Base-by-base conservation (phyloP, 1,140 invertebrate genomes). In the Heterodera schachtii region DNA sequence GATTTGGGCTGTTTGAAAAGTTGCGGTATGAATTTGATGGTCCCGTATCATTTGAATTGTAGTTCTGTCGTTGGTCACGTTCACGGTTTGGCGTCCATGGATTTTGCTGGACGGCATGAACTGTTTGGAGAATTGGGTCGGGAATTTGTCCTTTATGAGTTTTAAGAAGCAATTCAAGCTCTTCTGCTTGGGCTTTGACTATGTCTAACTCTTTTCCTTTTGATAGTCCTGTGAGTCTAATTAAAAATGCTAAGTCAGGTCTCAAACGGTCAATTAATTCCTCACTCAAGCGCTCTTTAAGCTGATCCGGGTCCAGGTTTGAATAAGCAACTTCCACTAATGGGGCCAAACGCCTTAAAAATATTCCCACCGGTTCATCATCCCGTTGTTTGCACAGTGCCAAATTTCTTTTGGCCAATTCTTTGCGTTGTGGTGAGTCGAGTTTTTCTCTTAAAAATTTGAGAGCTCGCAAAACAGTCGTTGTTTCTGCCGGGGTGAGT, bases 121-220 rank as follows among this genome's bases (percentile, higher is more conserved):
- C 52, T 2, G 52, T 3, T 43, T 74, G 73, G 3, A 57, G n/a
- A 43, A 74, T n/a, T 74, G 52, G 52, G n/a, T 57, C 73, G 8
- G 73, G 73, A 8, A 57, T 57, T 43, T 74, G 73, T 7, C 73
- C 73, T 43, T 74, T 74, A 21, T 74, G 73, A 8, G 73, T 74
- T 43, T 74, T 74, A 21, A 74, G 52, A n/a, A 74, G 52, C n/a
- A 74, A 9, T 43, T 74, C 73, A n/a, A 74, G 57, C 16, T 60
- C 57, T 16, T 60, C 57, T 0, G 52, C 73, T 9, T 74, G 73
- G 9, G 21, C 9, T 74, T 57, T 74, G 19, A 74, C 31, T 21
- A 74, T 7, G 5, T 74, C 73, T 74, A 74, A 57, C 5, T 74
- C 73, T 60, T 60, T 60, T 13, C 57, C 57, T 19, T 19, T 60